Conservation (phyloP, 1,140 invertebrate genomes). For the Ctenoplectra terminalis region DNA sequence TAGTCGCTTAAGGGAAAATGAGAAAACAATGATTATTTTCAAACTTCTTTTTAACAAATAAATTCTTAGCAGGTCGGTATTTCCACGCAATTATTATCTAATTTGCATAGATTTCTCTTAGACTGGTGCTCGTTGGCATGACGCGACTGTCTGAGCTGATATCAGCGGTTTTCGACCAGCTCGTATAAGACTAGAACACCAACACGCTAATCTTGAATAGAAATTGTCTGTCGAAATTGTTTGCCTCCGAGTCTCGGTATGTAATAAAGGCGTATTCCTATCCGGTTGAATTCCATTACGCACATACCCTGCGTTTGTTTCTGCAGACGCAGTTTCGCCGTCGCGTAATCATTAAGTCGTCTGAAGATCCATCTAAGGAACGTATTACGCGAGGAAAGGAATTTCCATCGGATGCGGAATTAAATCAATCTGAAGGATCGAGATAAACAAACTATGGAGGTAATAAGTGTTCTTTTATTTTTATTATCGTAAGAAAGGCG, state of each 20-base stretch:
- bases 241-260: not conserved
- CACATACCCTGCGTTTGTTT: slow-evolving; percentile 33
- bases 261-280: slow-evolving; percentile 33
- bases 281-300: slow-evolving; percentile 44
- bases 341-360: slow-evolving; percentile 8
- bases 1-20: no score
- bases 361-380: not conserved
- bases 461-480: not conserved
- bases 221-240: slow-evolving; percentile 48
- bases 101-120: not conserved
- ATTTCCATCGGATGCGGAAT: not conserved
- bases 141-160: not conserved
- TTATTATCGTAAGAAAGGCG: no score
- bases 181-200: not conserved
- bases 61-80: not conserved
- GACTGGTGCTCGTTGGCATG: not conserved
- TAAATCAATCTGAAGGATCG: not conserved
- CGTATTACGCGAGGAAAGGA: not conserved
- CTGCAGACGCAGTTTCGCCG: slow-evolving; percentile 24
- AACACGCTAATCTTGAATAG: slow-evolving; percentile 25
- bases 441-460: not conserved
- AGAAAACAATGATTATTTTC: no score
- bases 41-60: no score
- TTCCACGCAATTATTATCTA: not conserved
- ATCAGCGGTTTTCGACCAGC: slow-evolving; percentile 31